Evolutionary conservation across 2,113 vertebrate genomes (phyloP), one percentile per base, ranked within the genome.

Genomic region (Microtus montanus): DNA sequence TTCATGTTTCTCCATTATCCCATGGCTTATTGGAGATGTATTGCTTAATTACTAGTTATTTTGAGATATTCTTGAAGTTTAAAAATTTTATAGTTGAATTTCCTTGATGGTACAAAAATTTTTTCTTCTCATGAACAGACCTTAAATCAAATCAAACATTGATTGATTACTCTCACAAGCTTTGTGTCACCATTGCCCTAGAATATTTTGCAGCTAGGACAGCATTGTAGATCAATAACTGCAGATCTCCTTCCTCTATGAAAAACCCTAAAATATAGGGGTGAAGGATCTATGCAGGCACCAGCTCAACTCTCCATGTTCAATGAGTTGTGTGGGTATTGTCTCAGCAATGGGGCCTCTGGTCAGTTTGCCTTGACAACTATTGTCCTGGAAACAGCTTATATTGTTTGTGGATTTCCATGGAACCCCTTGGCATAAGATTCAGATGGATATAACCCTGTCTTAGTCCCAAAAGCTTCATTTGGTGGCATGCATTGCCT

Each of bases 31-130:
- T 85, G 52, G 47, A 95, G 86, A 35, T 64, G 2, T 88, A 28
- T 64, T 52, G 38, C 54, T 92, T 92, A 91, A 38, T 95, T 38
- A 71, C 14, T 61, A 52, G 70, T 61, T 54, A 75, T 91, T 54
- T 85, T 58, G 68, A 73, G 22, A 70, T 86, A 74, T 68, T 52
- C 24, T 66, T 54, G 20, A 15, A 78, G 30, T 58, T 66, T 58
- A 30, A 5, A 26, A 41, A 30, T 70, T 70, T 78, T 68, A 58
- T 90, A 87, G 82, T 47, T 41, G 63, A 94, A 41, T 87, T 68
- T 24, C 20, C 47, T 26, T 94, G 35, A 78, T 47, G 5, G 44
- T 78, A 83, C 14, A 90, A 87, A 26, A 17, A 30, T 66, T 8
- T 12, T 83, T 64, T 71, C 38, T 74, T 26, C 4, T 44, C 38